Conservation (phyloP, 2,888 invertebrate genomes). For the Drosophila mimetica region DNA sequence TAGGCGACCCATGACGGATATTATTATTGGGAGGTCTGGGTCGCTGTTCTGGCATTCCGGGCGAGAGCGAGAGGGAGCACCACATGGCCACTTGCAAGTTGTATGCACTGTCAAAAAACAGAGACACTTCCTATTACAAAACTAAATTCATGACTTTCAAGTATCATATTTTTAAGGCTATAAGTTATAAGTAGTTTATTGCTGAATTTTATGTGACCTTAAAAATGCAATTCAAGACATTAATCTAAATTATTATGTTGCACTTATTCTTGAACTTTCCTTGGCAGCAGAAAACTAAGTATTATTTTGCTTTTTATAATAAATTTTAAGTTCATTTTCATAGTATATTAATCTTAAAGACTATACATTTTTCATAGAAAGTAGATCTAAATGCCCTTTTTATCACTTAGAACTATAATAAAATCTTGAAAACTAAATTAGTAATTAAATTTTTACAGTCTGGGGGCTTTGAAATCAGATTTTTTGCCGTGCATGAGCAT, state of each 20-base stretch:
- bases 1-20: slow-evolving; percentile 42
- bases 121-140: background rate
- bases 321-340: no score
- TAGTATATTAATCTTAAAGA: no score
- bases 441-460: background rate
- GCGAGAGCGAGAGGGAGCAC: slow-evolving; percentile 8
- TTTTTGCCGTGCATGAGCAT: slow-evolving; percentile 25
- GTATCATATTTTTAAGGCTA: background rate
- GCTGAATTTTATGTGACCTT: background rate
- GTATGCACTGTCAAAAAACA: slow-evolving; percentile 8
- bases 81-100: slow-evolving; percentile 11
- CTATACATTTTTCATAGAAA: no score
- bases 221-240: background rate
- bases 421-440: background rate
- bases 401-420: background rate
- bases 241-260: background rate
- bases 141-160: background rate
- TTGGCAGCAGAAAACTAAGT: background rate
- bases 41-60: slow-evolving; percentile 27
- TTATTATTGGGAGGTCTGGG: slow-evolving; percentile 34
- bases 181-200: background rate
- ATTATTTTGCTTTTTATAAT: no score
- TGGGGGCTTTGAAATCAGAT: background rate
- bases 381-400: no score
- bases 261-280: background rate